phyloP scores from a whole-genome alignment of 2,888 invertebrate genomes.

The Nasonovia ribisnigri region DNA sequence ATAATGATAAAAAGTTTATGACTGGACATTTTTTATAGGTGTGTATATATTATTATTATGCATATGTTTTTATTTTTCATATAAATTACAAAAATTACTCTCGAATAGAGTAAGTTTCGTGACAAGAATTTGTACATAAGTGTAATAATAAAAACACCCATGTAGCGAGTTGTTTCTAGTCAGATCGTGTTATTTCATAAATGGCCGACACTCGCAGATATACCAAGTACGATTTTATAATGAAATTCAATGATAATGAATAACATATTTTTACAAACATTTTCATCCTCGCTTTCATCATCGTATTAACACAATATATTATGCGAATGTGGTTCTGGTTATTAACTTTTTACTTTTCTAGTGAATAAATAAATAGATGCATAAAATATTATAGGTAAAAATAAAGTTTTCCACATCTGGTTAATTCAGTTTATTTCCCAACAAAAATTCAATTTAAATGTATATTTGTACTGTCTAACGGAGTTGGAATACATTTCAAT shows the following conservation, averaged over 20 bases:
- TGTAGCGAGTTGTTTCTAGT: neutral
- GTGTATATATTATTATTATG: slow-evolving; percentile 12
- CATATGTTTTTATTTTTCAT: slow-evolving; percentile 17
- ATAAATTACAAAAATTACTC: slow-evolving; percentile 29
- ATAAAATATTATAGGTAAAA: neutral
- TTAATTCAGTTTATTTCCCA: neutral
- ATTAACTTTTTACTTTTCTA: neutral
- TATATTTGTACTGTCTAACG: neutral
- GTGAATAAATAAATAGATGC: neutral
- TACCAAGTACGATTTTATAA: neutral
- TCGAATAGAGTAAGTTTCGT: slow-evolving; percentile 22
- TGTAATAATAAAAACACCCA: slow-evolving; percentile 14
- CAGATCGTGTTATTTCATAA: neutral
- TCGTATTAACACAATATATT: neutral
- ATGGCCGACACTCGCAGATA: neutral
- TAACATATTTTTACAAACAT: neutral
- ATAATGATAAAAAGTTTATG: slow-evolving; percentile 49
- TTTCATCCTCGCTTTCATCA: neutral
- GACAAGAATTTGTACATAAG: slow-evolving; percentile 17
- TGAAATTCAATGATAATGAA: neutral
- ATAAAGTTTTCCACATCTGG: neutral
- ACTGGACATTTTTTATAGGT: slow-evolving; percentile 13
- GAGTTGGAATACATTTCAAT: neutral
- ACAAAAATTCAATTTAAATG: neutral
- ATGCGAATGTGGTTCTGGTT: neutral